These are phyloP conservation scores for Pangasius larnaudii DNA, from an alignment of 2,797 vertebrate species.

Conservation along the genomic window DNA sequence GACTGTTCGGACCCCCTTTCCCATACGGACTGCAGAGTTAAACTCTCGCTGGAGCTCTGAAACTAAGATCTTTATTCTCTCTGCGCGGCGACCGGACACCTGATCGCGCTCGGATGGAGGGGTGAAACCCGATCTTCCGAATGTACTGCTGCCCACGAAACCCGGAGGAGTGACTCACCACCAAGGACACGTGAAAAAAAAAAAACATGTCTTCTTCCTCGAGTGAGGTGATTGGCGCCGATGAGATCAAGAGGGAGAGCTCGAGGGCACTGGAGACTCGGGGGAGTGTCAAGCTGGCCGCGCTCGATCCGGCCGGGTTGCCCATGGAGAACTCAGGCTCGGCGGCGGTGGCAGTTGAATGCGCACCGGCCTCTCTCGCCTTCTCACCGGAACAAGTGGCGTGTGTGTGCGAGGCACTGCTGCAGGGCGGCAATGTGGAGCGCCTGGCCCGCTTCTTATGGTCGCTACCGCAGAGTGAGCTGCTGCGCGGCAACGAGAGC, in stretches of 20 bases:
- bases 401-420: constrained; percentile 96
- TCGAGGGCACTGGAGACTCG: constrained; percentile 83
- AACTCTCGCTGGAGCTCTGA: constrained; percentile 88
- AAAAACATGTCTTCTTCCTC: constrained; percentile 92
- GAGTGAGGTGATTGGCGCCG: constrained; percentile 83
- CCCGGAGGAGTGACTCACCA: constrained; percentile 83
- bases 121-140: constrained; percentile 94
- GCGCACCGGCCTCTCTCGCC: constrained; percentile 87
- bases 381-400: constrained; percentile 98
- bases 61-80: constrained; percentile 85
- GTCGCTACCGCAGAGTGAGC: constrained; percentile 95
- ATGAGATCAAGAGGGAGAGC: constrained; percentile 95
- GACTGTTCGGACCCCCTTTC: constrained; percentile 75
- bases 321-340: constrained; percentile 85
- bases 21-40: constrained; percentile 88
- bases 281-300: constrained; percentile 85
- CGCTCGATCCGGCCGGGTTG: constrained; percentile 84
- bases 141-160: constrained; percentile 78
- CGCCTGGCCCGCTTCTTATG: constrained; percentile 96
- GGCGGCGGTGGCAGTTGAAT: constrained; percentile 84
- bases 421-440: constrained; percentile 98
- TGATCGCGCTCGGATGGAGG: constrained; percentile 94
- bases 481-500: constrained; percentile 98
- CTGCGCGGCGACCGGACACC: constrained; percentile 89
- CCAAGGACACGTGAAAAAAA: constrained; percentile 72